Evolutionary conservation across 2,888 invertebrate species (phyloP).

Genomic region (Dendrolimus pini): DNA sequence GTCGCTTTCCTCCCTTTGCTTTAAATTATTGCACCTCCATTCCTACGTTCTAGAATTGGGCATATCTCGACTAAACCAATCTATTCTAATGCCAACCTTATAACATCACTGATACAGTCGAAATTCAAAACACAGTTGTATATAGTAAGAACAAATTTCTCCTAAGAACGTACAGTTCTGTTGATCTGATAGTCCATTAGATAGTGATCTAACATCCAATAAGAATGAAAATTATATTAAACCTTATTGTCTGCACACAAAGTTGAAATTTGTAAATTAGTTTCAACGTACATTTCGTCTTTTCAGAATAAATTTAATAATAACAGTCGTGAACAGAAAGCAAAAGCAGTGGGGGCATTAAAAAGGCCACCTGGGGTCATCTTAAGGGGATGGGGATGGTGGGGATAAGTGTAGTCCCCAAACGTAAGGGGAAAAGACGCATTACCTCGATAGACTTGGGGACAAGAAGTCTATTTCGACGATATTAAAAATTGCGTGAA

Average conservation of each 20-base stretch:
- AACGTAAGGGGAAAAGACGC: constrained; percentile 41
- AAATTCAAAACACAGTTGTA: constrained; percentile 12
- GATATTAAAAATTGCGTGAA: too few species aligned
- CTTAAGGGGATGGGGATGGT: constrained; percentile 20
- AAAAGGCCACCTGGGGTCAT: constrained; percentile 46
- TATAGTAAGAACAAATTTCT: constrained; percentile 50
- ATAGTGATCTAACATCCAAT: constrained; percentile 50
- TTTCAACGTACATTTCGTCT: constrained; percentile 38
- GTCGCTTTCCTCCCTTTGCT: constrained; percentile 74
- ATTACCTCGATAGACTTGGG: constrained; percentile 32
- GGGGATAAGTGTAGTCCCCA: constrained; percentile 34
- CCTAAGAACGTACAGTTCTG: constrained; percentile 53
- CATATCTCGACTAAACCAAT: constrained; percentile 27
- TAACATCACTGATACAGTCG: constrained; percentile 13
- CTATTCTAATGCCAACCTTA: constrained; percentile 32
- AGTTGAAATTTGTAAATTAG: constrained; percentile 19
- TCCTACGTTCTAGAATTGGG: constrained; percentile 33
- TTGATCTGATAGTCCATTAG: constrained; percentile 49
- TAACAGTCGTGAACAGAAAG: constrained; percentile 37
- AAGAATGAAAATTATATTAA: constrained; percentile 16
- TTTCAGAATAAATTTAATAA: constrained; percentile 39
- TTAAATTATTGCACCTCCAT: constrained; percentile 71
- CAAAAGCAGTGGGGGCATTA: constrained; percentile 50
- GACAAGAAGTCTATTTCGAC: constrained; percentile 21
- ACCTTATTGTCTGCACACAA: constrained; percentile 18